Conservation (phyloP, 2,888 invertebrate species). For the Drosophila histrio region DNA sequence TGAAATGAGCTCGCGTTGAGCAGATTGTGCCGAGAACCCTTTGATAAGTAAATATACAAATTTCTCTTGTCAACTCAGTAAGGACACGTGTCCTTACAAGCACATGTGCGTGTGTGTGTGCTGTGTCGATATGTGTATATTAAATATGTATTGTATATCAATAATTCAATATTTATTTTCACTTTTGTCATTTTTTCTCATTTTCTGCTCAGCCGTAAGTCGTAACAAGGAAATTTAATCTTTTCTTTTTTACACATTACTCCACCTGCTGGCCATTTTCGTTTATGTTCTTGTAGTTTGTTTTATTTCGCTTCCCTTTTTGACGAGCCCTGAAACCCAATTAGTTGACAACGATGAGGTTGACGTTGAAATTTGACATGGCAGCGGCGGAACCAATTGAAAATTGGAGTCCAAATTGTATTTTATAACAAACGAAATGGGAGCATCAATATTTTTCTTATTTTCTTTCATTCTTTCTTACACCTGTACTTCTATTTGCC, state of each 20-base stretch:
- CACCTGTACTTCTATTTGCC: neutral
- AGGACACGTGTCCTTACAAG: constrained; percentile 12
- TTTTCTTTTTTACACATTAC: constrained; percentile 51
- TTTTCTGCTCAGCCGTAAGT: constrained; percentile 53
- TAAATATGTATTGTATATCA: constrained; percentile 64
- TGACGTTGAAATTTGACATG: constrained; percentile 68
- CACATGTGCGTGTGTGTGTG: neutral
- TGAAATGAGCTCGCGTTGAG: constrained; percentile 42
- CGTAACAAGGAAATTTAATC: constrained; percentile 77
- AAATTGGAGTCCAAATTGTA: constrained; percentile 66
- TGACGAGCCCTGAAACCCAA: constrained; percentile 67
- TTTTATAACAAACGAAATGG: constrained; percentile 56
- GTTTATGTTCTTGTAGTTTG: constrained; percentile 11
- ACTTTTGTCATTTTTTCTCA: constrained; percentile 52
- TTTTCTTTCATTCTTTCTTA: neutral
- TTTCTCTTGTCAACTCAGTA: constrained; percentile 16
- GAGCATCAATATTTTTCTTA: constrained; percentile 29
- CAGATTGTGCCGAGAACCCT: constrained; percentile 37
- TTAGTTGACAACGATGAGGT: constrained; percentile 62
- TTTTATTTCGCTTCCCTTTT: constrained; percentile 25
- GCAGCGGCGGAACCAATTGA: constrained; percentile 52
- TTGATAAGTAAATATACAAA: constrained; percentile 49
- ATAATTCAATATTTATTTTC: constrained; percentile 78
- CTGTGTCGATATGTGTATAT: constrained; percentile 6
- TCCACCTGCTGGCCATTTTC: constrained; percentile 47